A percentile compares a stretch with the other conserved stretches of the same genome.
Evolutionary conservation across 2,888 invertebrate genomes (phyloP).

Genomic region (Thyatira batis): DNA sequence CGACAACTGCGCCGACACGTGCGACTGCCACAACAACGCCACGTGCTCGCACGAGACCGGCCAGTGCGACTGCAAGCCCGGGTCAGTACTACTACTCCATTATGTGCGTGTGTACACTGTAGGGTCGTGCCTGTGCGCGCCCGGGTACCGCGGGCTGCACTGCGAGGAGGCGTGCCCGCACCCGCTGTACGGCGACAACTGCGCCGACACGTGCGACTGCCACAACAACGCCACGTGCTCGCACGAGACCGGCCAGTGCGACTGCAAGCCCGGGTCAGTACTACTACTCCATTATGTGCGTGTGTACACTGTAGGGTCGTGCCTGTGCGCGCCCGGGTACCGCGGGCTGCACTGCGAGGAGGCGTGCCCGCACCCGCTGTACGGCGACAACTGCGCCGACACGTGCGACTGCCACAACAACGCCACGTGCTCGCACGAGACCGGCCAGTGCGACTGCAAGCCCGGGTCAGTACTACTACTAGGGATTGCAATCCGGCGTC

Average conservation of each 20-base stretch:
- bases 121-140: conserved; percentile 90
- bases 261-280: conserved; percentile 89
- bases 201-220: conserved; percentile 89
- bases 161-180: conserved; percentile 88
- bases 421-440: conserved; percentile 90
- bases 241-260: conserved; percentile 90
- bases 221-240: conserved; percentile 90
- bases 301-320: conserved; percentile 73
- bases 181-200: conserved; percentile 91
- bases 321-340: conserved; percentile 92
- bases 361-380: conserved; percentile 86
- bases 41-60: conserved; percentile 91
- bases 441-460: conserved; percentile 90
- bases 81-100: too few species aligned
- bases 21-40: conserved; percentile 90
- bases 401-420: conserved; percentile 90
- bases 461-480: too few species aligned
- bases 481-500: too few species aligned
- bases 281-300: too few species aligned
- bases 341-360: conserved; percentile 88
- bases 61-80: conserved; percentile 89
- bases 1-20: conserved; percentile 89
- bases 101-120: neutral
- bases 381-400: conserved; percentile 91
- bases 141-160: conserved; percentile 88